Conservation (phyloP, 2,888 invertebrate genomes). For the Resseliella maxima region DNA sequence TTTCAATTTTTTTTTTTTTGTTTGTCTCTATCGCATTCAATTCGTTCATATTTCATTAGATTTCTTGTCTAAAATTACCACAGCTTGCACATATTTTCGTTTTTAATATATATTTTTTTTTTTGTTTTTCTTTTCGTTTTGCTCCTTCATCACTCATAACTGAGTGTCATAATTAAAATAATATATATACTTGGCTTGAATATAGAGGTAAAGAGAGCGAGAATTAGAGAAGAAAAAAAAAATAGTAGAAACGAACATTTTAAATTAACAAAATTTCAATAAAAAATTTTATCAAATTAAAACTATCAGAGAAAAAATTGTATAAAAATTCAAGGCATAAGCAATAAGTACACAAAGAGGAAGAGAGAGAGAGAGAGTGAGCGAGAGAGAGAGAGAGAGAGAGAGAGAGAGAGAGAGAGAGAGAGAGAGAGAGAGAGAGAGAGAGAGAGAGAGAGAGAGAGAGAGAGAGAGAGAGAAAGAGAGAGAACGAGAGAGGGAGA, state of each 20-base stretch:
- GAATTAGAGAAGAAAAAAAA: background rate
- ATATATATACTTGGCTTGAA: background rate
- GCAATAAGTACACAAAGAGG: too few relatives aligned
- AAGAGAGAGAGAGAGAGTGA: too few relatives aligned
- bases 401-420: too few relatives aligned
- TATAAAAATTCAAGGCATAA: background rate
- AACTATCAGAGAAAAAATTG: background rate
- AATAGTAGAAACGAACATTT: conserved; percentile 1
- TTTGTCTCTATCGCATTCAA: background rate
- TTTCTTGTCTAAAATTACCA: conserved; percentile 50
- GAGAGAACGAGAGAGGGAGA: too few relatives aligned
- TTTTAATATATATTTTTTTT: background rate
- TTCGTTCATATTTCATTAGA: conserved; percentile 25
- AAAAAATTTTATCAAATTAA: background rate
- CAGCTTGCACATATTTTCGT: conserved; percentile 18
- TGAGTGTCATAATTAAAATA: background rate
- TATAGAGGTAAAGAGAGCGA: too few relatives aligned
- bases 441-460: background rate
- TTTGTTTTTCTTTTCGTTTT: background rate
- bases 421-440: too few relatives aligned
- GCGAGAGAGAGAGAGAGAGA: too few relatives aligned
- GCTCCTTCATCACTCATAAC: background rate
- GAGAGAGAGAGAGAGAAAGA: background rate
- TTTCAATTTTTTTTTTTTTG: background rate
- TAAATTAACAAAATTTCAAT: conserved; percentile 1